Percentiles rank a stretch among this genome's conserved stretches.
Evolutionary conservation across 2,113 vertebrate species (phyloP).

Genomic region (Ovibos moschatus): DNA sequence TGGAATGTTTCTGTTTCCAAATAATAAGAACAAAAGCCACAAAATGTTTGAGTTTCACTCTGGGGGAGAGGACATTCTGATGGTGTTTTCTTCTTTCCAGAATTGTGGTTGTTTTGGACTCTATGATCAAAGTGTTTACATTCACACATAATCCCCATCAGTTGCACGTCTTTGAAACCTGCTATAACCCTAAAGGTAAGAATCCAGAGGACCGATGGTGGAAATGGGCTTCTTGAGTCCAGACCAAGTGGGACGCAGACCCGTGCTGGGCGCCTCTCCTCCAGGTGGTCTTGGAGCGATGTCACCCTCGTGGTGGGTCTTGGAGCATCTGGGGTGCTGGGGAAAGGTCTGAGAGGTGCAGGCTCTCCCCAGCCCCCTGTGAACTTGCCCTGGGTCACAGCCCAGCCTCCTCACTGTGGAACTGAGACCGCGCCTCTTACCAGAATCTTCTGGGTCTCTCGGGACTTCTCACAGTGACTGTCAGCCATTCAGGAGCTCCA

Average conservation of each 20-base stretch:
- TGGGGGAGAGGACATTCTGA: not conserved
- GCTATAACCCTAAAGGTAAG: conserved; percentile 98
- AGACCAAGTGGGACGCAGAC: not conserved
- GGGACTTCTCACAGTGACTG: not conserved
- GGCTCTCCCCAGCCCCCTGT: accelerated
- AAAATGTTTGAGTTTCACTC: not conserved
- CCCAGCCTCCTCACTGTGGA: not conserved
- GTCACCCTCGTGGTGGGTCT: not conserved
- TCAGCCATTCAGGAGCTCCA: not conserved
- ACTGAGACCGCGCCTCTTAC: accelerated
- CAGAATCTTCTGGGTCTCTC: no score
- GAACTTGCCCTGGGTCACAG: not conserved
- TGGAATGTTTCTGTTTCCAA: not conserved
- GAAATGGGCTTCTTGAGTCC: not conserved
- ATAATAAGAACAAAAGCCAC: not conserved
- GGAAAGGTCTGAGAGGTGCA: not conserved
- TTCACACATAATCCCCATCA: conserved; percentile 99
- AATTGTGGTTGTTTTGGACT: conserved; percentile 98
- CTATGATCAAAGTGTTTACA: conserved; percentile 99
- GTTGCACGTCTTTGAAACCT: conserved; percentile 98
- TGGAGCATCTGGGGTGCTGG: not conserved
- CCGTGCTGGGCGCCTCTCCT: not conserved
- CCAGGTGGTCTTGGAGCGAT: not conserved
- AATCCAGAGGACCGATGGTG: accelerated
- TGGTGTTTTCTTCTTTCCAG: conserved; percentile 79